Base-by-base conservation (phyloP, 2,797 vertebrate genomes). In the Gila robusta region DNA sequence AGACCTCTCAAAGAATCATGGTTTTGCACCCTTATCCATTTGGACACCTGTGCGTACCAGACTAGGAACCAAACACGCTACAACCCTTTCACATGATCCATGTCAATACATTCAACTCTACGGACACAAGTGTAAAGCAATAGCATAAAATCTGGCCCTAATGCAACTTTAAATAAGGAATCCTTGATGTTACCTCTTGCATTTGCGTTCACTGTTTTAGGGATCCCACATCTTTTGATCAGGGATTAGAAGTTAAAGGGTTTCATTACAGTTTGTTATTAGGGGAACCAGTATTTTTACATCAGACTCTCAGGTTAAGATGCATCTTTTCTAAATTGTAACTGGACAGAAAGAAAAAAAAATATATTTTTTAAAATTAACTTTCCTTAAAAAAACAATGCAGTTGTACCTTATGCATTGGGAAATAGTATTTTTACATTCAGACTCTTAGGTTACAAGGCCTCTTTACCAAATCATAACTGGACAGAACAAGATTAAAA, bases 1-100 rank as follows among this genome's bases (percentile, higher is more conserved):
- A 80, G 28, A 37, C 69, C 76, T 62, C 41, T 70, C 6, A 56
- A 52, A 66, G 62, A 81, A 59, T 21, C 26, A 71, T 1, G 16
- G 44, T 14, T 77, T 67, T 77, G 82, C 23, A 76, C 56, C 23
- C 41, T 49, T 52, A 66, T 74, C 70, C 67, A 7, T 49, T 64
- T 47, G 81, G 17, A 73, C 54, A 35, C 32, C 71, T 66, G 47
- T 56, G 80, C 14, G 9, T 47, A 69, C n/a, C 9, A 1, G 35
- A 56, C 14, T 35, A 19, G 10, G 19, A 64, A 59, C 59, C 32
- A 52, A 76, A 64, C 56, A 76, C 3, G 5, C 28, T 12, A 70
- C 12, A 21, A 54, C 39, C 56, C 47, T 69, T 70, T 82, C 26
- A 37, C 39, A n/a, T 4, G 6, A 83, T 62, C 9, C 71, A 23